A percentile compares a stretch with the other conserved stretches of the same genome.
phyloP scores from a whole-genome alignment of 2,797 vertebrate genomes.

The Varecia variegata region DNA sequence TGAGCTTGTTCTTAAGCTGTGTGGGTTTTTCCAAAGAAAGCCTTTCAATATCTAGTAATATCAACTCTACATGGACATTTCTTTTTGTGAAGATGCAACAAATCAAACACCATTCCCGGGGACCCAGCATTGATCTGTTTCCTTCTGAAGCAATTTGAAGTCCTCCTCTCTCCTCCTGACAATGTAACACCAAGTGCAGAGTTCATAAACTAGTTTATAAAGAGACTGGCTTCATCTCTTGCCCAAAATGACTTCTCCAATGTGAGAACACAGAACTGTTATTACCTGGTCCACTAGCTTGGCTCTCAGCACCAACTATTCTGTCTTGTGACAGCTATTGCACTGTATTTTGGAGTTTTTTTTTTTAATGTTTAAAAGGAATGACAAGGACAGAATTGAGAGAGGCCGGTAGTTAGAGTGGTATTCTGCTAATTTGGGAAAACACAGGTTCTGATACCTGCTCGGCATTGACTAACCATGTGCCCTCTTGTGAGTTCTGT shows the following conservation, averaged over 20 bases:
- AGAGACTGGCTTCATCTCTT: neutral
- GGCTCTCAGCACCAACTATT: neutral
- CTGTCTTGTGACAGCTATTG: neutral
- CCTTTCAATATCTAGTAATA: slow-evolving; percentile 32
- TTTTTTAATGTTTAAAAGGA: slow-evolving; percentile 1
- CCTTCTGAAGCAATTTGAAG: slow-evolving; percentile 58
- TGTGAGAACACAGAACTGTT: neutral
- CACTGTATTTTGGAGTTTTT: neutral
- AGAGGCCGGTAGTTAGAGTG: neutral
- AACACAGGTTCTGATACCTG: neutral
- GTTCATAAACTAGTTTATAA: slow-evolving; percentile 66
- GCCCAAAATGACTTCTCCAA: slow-evolving; percentile 35
- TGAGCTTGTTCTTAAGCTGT: neutral
- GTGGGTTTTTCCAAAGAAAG: slow-evolving; percentile 46
- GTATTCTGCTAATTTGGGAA: neutral
- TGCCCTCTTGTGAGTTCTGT: neutral
- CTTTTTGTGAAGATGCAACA: neutral
- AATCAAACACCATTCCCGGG: neutral
- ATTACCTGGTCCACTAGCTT: neutral
- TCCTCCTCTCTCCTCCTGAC: neutral
- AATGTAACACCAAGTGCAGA: neutral
- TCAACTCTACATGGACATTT: slow-evolving; percentile 47
- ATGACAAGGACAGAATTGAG: neutral
- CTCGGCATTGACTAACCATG: neutral
- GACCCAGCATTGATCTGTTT: slow-evolving; percentile 32